Percentiles rank a stretch among this genome's conserved stretches.
Conservation (phyloP, 2,888 invertebrate genomes). For the Pheosia gnoma region DNA sequence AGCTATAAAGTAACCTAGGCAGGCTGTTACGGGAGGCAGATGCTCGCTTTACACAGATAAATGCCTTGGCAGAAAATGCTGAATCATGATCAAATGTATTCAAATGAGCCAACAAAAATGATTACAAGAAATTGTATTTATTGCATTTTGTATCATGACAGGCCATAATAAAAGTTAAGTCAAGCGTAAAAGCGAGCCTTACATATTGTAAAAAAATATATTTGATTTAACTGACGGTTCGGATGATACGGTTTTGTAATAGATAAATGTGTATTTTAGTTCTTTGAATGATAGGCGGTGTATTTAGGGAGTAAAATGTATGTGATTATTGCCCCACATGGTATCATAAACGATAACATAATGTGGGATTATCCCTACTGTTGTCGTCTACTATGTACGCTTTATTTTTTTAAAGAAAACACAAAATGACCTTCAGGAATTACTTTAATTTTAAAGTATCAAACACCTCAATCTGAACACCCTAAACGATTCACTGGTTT, state of each 20-base stretch:
- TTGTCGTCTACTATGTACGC: too few relatives aligned
- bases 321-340: not conserved
- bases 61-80: conserved; percentile 13
- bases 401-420: too few relatives aligned
- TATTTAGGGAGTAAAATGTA: not conserved
- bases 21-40: too few relatives aligned
- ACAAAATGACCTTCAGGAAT: too few relatives aligned
- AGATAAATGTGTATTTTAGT: conserved; percentile 40
- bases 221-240: conserved; percentile 21
- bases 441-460: not conserved
- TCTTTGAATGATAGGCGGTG: not conserved
- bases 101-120: not conserved
- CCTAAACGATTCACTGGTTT: conserved; percentile 30
- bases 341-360: not conserved
- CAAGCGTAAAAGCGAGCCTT: conserved; percentile 21
- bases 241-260: conserved; percentile 28
- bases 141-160: not conserved
- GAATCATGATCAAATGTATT: conserved; percentile 8
- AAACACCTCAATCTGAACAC: conserved; percentile 9
- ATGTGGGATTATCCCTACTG: not conserved
- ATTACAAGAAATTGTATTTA: not conserved
- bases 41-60: too few relatives aligned
- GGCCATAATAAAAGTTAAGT: not conserved
- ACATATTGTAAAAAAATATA: conserved; percentile 18
- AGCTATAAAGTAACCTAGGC: too few relatives aligned